Evolutionary conservation across 2,113 vertebrate species (phyloP).

Genomic region (Hippocampus abdominalis): DNA sequence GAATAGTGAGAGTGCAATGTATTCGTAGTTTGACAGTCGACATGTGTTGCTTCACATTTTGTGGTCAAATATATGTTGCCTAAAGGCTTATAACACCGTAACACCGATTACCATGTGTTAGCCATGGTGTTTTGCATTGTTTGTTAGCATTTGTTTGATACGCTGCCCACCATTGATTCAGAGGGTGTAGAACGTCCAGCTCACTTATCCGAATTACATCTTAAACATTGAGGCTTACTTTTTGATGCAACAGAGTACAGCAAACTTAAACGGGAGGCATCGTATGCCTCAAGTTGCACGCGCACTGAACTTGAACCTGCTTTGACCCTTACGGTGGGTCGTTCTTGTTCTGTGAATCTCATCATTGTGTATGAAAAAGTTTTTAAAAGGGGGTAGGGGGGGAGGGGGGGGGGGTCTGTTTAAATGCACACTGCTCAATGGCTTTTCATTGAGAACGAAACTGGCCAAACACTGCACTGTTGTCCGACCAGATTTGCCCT

Average conservation of each 20-base stretch:
- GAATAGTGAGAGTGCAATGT: no score
- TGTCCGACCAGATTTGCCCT: slow-evolving; percentile 43
- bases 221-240: not conserved
- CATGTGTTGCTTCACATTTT: no score
- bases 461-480: slow-evolving; percentile 21
- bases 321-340: slow-evolving; percentile 1
- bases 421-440: slow-evolving; percentile 9
- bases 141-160: no score
- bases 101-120: no score
- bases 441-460: slow-evolving; percentile 40
- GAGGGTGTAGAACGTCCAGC: no score
- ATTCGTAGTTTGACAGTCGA: no score
- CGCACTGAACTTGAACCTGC: slow-evolving; percentile 3
- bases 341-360: slow-evolving; percentile 17
- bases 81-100: no score
- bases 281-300: not conserved
- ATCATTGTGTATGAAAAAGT: slow-evolving; percentile 7
- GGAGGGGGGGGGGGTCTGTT: not conserved
- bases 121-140: no score
- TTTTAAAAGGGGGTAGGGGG: not conserved
- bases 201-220: not conserved
- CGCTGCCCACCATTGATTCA: no score
- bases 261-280: not conserved
- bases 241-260: not conserved
- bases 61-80: no score